Conservation (phyloP, 2,797 vertebrate species). For the Aldrovandia affinis region DNA sequence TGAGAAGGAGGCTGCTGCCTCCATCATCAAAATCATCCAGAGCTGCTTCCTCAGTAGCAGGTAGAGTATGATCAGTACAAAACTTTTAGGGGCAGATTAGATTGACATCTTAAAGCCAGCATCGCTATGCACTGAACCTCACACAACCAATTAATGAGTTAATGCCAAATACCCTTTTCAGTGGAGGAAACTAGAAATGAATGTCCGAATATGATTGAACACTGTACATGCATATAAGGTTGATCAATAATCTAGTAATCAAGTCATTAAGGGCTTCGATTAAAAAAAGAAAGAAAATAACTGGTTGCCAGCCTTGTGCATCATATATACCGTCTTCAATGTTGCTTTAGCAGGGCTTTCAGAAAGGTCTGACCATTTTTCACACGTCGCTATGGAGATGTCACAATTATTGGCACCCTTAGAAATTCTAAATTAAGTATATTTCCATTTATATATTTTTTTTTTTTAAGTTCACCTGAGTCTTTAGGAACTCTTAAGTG, state of each 20-base stretch:
- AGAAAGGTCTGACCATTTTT: no score
- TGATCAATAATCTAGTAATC: background rate
- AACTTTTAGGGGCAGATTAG: background rate
- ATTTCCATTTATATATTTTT: no score
- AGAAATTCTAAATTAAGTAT: no score
- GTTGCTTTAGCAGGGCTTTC: no score
- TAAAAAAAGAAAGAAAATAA: background rate
- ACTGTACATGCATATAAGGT: background rate
- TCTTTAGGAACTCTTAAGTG: no score
- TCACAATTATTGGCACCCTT: no score
- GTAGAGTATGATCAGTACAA: constrained; percentile 55
- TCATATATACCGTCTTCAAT: no score
- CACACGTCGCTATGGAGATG: no score
- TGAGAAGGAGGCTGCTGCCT: constrained; percentile 91
- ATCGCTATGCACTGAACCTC: background rate
- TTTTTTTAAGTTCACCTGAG: no score
- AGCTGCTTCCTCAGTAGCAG: constrained; percentile 98
- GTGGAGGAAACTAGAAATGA: background rate
- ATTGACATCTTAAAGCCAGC: background rate
- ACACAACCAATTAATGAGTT: background rate
- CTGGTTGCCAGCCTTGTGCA: no score
- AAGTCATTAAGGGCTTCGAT: background rate
- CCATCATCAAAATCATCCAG: constrained; percentile 96
- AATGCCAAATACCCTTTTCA: background rate
- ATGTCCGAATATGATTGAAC: background rate